These are phyloP conservation scores for Panzeria rudis DNA, from an alignment of 2,888 invertebrate genomes.

Conservation along the genomic window DNA sequence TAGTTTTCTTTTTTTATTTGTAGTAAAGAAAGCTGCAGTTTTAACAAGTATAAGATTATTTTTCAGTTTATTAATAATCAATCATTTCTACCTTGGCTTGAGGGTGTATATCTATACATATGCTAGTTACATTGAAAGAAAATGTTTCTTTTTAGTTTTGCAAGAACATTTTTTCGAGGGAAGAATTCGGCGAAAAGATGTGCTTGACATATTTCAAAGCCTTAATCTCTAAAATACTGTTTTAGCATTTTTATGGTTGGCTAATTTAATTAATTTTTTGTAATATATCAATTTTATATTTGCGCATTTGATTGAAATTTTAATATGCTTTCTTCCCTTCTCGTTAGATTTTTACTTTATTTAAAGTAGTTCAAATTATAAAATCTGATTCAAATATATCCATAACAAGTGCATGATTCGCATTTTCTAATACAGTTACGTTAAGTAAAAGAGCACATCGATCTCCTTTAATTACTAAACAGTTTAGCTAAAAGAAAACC, in stretches of 20 bases:
- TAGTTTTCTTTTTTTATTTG: background rate
- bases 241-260: too few relatives aligned
- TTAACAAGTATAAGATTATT: conserved; percentile 2
- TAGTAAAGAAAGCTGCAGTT: background rate
- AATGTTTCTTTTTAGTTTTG: conserved; percentile 12
- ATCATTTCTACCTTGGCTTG: conserved; percentile 55
- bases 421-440: background rate
- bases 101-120: conserved; percentile 44
- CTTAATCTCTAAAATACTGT: too few relatives aligned
- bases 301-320: too few relatives aligned
- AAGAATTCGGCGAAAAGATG: background rate
- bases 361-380: background rate
- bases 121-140: conserved; percentile 24
- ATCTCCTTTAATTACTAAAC: too few relatives aligned
- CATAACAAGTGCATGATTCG: too few relatives aligned
- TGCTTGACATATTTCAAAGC: too few relatives aligned
- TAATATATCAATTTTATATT: too few relatives aligned
- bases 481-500: too few relatives aligned
- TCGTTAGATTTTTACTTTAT: background rate
- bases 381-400: conserved; percentile 10
- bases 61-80: conserved; percentile 60
- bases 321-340: background rate
- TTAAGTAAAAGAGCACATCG: too few relatives aligned
- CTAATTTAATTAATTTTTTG: too few relatives aligned
- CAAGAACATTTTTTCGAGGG: conserved; percentile 1